Evolutionary conservation across 2,888 invertebrate genomes (phyloP), one percentile per base, ranked within the genome.

Genomic region (Acrobeloides nanus): DNA sequence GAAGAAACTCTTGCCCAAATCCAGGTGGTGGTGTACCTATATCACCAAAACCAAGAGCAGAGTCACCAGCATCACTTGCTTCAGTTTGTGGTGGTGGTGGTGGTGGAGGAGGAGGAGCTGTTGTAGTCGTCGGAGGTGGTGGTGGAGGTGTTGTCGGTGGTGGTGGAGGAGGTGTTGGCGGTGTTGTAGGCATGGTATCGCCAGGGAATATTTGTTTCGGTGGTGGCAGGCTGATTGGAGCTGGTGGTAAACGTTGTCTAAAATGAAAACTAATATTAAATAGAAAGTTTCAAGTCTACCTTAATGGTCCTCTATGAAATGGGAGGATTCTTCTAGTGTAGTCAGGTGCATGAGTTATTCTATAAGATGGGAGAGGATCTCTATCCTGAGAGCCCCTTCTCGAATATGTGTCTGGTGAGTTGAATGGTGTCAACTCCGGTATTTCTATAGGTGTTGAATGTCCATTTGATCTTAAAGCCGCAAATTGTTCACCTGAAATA

Each of bases 21-120:
- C 51, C 57, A 1, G 58, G 61, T 3, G 58, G 58, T 29, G 56
- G 48, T n/a, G 46, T 46, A 29, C 59, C 53, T 6, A 51, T n/a
- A 8, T 33, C 26, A 8, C 37, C 32, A n/a, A 55, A 55, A n/a
- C 21, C 46, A 17, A 25, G 32, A 4, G 32, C 45, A 10, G 37
- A 34, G 17, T 43, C 45, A 1, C 45, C 53, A 6, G 52, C 53
- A 10, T 46, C 46, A 27, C 40, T 43, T 10, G 21, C 35, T 2
- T 24, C 35, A 12, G 21, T 24, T 23, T 24, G n/a, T 20, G 21
- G 21, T n/a, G 24, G 15, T 29, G 31, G 15, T 29, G 12, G 10
- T 12, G 15, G 12, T 12, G 31, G 10, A 12, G 31, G 15, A 12
- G 31, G 31, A 29, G 12, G 10, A 29, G 15, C 10, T 12, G 10